Base-by-base conservation (phyloP, 2,888 invertebrate genomes). In the Tolmerus cingulatus region DNA sequence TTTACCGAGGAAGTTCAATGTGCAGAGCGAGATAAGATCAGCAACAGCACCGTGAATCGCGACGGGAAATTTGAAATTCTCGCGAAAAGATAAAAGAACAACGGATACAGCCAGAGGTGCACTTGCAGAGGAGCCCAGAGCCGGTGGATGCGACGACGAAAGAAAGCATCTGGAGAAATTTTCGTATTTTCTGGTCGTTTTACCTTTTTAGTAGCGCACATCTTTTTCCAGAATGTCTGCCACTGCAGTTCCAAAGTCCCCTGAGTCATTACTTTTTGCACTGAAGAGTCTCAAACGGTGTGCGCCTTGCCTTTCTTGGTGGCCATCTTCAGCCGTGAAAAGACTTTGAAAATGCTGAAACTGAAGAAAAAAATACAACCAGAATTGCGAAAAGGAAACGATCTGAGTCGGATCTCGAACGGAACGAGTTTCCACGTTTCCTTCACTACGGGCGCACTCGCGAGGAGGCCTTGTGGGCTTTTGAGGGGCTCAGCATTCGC, bases 161-260 rank as follows among this genome's bases (percentile, higher is more conserved):
- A 84, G 82, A 84, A 84, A 84, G 82, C 82, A 84, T 40, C 82
- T 19, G 82, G 82, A 66, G 82, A 84, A 84, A 84, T 84, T 84
- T 57, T 66, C 27, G 40, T 84, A 19, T 84, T 79, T 84, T 84
- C 66, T 57, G 37, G 30, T 84, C 37, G 40, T 84, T 84, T 66
- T 66, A 37, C 82, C 66, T 66, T 84, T 84, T 84, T 23, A 57
- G 66, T 84, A 66, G 57, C 55, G 57, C 82, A 66, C 66, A 57
- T 66, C 82, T 66, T 57, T 66, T 84, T 66, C 57, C 82, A 66
- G 82, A 79, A 79, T 79, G 79, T 79, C 79, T 79, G 79, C 79
- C 30, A 43, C 16, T 23, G 78, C 23, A 66, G 66, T 14, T 66
- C 66, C 27, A 66, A 66, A 66, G 66, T 66, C 66, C 66, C 66